Percentiles rank a stretch among this genome's conserved stretches.
Evolutionary conservation across 2,888 invertebrate species (phyloP).

Genomic region (Cheilosia scutellata): DNA sequence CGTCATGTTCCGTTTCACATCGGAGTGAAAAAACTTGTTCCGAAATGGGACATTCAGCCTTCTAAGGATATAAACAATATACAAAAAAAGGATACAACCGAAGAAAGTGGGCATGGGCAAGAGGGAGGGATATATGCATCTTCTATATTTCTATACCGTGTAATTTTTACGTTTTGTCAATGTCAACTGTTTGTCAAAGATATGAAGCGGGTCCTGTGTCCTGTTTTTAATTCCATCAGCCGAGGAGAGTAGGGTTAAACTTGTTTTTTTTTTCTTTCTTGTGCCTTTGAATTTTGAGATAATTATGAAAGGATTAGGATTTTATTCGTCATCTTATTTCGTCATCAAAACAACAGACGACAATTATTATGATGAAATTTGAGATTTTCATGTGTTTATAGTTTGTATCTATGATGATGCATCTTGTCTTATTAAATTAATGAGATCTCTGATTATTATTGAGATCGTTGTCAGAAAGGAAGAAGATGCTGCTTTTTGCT

Average conservation of each 20-base stretch:
- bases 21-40: slow-evolving; percentile 71
- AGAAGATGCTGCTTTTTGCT: slow-evolving; percentile 10
- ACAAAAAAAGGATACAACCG: slow-evolving; percentile 41
- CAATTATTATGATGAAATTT: slow-evolving; percentile 52
- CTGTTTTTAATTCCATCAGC: slow-evolving; percentile 26
- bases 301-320: slow-evolving; percentile 49
- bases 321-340: slow-evolving; percentile 46
- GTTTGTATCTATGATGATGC: slow-evolving; percentile 22
- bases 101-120: slow-evolving; percentile 56
- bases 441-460: slow-evolving; percentile 15
- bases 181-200: slow-evolving; percentile 72
- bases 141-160: slow-evolving; percentile 31
- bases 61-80: slow-evolving; percentile 27
- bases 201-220: slow-evolving; percentile 69
- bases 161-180: slow-evolving; percentile 72
- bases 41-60: slow-evolving; percentile 60
- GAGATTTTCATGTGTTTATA: slow-evolving; percentile 53
- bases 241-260: slow-evolving; percentile 56
- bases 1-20: slow-evolving; percentile 10
- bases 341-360: slow-evolving; percentile 41
- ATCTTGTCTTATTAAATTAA: slow-evolving; percentile 25
- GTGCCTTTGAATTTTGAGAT: background rate
- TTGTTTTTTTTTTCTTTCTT: slow-evolving; percentile 34
- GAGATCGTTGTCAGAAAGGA: slow-evolving; percentile 1
- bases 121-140: slow-evolving; percentile 28